phyloP scores from a whole-genome alignment of 2,797 vertebrate genomes.

The Menidia menidia region DNA sequence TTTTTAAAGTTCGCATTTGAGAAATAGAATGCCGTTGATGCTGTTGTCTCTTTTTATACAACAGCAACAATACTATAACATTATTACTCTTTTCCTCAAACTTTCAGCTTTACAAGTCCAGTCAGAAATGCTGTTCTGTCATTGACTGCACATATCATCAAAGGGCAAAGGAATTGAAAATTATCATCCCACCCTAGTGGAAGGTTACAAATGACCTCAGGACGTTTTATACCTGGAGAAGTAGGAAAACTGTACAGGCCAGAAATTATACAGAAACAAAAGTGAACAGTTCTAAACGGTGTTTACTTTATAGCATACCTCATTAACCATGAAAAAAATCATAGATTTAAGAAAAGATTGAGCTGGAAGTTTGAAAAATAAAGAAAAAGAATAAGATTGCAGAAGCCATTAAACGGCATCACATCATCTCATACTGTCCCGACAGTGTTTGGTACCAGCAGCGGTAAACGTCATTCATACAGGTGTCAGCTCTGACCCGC shows the following conservation, averaged over 20 bases:
- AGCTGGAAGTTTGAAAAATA: slow-evolving; percentile 37
- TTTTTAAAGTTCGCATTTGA: neutral
- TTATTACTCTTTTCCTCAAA: neutral
- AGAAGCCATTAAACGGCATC: slow-evolving; percentile 12
- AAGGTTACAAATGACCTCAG: slow-evolving; percentile 65
- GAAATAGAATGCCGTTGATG: neutral
- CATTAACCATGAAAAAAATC: slow-evolving; percentile 67
- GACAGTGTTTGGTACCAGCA: slow-evolving; percentile 32
- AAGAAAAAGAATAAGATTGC: slow-evolving; percentile 14
- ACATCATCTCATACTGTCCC: no score
- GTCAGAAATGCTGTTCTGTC: neutral
- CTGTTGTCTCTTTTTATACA: neutral
- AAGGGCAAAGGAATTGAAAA: slow-evolving; percentile 55
- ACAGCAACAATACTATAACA: neutral
- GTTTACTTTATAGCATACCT: slow-evolving; percentile 71
- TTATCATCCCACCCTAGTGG: slow-evolving; percentile 69
- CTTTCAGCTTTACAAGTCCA: neutral
- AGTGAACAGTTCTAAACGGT: slow-evolving; percentile 68
- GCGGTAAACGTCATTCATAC: slow-evolving; percentile 31
- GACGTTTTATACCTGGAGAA: slow-evolving; percentile 71
- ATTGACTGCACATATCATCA: neutral
- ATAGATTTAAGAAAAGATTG: slow-evolving; percentile 49
- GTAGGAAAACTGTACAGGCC: slow-evolving; percentile 72
- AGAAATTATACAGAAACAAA: slow-evolving; percentile 75
- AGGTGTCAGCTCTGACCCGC: slow-evolving; percentile 66